Evolutionary conservation across 2,888 invertebrate genomes (phyloP).

Genomic region (Monochamus alternatus): DNA sequence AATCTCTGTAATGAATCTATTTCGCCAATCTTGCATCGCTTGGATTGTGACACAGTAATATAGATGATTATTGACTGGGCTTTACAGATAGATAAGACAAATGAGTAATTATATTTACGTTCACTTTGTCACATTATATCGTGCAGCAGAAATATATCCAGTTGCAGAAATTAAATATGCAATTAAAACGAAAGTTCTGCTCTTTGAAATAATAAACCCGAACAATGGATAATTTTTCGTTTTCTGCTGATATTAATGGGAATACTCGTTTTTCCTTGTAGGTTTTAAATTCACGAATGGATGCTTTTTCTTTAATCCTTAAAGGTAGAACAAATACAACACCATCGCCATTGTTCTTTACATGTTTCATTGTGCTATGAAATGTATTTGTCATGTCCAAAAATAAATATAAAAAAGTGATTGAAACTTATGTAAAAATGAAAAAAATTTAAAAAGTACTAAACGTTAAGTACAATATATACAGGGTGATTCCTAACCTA

Average conservation of each 20-base stretch:
- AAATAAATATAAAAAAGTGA: too few relatives aligned
- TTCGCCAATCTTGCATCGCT: slow-evolving; percentile 28
- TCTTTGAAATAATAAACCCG: slow-evolving; percentile 27
- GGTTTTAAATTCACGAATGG: too few relatives aligned
- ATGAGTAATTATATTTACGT: slow-evolving; percentile 35
- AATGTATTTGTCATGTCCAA: too few relatives aligned
- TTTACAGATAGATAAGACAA: slow-evolving; percentile 32
- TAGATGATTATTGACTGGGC: slow-evolving; percentile 35
- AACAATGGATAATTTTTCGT: slow-evolving; percentile 9
- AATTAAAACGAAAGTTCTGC: slow-evolving; percentile 35
- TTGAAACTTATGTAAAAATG: too few relatives aligned
- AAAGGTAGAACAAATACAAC: too few relatives aligned
- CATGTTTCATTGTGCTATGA: too few relatives aligned
- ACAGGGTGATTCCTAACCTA: too few relatives aligned
- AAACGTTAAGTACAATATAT: too few relatives aligned
- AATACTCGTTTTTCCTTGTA: background rate
- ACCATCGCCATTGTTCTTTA: too few relatives aligned
- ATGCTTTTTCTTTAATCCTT: too few relatives aligned
- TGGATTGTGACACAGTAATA: slow-evolving; percentile 32
- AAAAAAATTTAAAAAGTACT: too few relatives aligned
- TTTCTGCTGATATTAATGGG: slow-evolving; percentile 13
- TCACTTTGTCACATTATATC: slow-evolving; percentile 37
- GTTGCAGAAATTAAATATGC: slow-evolving; percentile 36
- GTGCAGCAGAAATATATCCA: slow-evolving; percentile 23
- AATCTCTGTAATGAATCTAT: slow-evolving; percentile 33